Conservation (phyloP, 2,888 invertebrate genomes). For the Tetrapedia diversipes region DNA sequence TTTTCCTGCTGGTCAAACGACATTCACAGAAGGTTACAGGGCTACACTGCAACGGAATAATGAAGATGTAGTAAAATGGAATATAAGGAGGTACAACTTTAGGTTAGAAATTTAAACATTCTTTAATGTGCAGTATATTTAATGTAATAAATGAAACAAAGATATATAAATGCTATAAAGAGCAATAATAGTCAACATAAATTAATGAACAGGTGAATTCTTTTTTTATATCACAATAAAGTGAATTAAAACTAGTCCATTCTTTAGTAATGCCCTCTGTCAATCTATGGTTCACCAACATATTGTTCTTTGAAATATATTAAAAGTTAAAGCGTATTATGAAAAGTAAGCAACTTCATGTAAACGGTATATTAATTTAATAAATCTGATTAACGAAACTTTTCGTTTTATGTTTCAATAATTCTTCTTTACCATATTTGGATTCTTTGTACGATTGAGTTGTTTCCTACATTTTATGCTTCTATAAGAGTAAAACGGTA, state of each 20-base stretch:
- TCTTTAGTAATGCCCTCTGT: conserved; percentile 10
- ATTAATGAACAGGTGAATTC: neutral
- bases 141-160: neutral
- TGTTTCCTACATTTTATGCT: neutral
- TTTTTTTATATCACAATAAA: neutral
- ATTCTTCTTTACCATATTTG: neutral
- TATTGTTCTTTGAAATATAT: too few relatives aligned
- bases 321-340: conserved; percentile 3
- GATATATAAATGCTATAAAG: too few relatives aligned
- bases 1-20: conserved; percentile 34
- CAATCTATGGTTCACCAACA: too few relatives aligned
- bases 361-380: neutral
- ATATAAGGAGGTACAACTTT: neutral
- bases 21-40: conserved; percentile 24
- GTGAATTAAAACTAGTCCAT: conserved; percentile 3
- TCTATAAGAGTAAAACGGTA: neutral
- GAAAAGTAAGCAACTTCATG: conserved; percentile 23
- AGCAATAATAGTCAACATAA: neutral
- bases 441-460: neutral
- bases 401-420: neutral
- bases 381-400: neutral
- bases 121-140: neutral
- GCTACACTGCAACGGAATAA: neutral
- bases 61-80: neutral
- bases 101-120: conserved; percentile 6